phyloP scores from a whole-genome alignment of 2,888 invertebrate species.

The Limnephilus rhombicus region DNA sequence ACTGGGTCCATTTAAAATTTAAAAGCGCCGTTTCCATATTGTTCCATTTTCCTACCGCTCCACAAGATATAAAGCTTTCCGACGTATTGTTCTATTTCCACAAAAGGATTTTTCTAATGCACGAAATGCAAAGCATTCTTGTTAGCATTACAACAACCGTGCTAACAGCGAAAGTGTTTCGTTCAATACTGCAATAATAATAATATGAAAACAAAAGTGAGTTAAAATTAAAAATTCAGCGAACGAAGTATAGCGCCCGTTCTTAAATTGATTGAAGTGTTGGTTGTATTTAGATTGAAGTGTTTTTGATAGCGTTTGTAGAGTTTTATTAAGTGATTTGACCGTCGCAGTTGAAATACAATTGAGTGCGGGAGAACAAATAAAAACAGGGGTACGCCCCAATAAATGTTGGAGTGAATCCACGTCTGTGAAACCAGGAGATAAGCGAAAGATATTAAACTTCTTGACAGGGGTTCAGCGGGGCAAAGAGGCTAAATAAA shows the following conservation, averaged over 20 bases:
- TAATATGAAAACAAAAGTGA: background rate
- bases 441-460: slow-evolving; percentile 18
- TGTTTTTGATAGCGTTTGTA: background rate
- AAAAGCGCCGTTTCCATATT: slow-evolving; percentile 3
- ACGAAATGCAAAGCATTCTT: background rate
- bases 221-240: background rate
- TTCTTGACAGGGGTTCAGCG: slow-evolving; percentile 34
- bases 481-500: background rate
- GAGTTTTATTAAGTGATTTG: background rate
- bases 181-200: background rate
- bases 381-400: background rate
- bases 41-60: background rate
- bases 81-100: background rate
- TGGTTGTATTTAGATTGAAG: background rate
- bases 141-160: background rate
- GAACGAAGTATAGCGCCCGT: background rate
- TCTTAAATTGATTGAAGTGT: background rate
- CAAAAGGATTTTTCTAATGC: background rate
- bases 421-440: background rate
- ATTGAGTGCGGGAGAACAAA: background rate
- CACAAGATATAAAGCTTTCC: background rate
- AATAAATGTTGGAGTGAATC: slow-evolving; percentile 9
- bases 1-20: slow-evolving; percentile 32
- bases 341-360: background rate
- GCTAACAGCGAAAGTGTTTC: background rate